These are phyloP conservation scores for Sialis fuliginosa DNA, from an alignment of 2,888 invertebrate genomes.

Conservation along the genomic window DNA sequence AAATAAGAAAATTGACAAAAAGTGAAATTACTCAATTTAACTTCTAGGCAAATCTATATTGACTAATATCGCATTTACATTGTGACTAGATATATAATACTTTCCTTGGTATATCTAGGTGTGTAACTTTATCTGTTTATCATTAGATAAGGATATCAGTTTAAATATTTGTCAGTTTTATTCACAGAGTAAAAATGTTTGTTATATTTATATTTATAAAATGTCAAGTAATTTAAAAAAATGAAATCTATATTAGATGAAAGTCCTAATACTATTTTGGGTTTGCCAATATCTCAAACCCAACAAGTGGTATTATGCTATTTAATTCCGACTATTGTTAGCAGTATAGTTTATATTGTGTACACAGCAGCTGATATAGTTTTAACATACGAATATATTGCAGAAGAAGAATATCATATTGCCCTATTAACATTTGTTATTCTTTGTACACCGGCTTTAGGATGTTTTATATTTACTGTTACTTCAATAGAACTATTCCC, in stretches of 20 bases:
- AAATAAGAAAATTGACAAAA: no score
- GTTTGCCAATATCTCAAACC: slow-evolving; percentile 10
- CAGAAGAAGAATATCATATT: slow-evolving; percentile 34
- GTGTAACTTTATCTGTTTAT: no score
- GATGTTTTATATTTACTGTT: slow-evolving; percentile 37
- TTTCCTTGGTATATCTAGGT: no score
- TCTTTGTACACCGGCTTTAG: slow-evolving; percentile 34
- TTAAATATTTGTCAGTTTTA: no score
- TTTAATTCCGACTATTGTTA: slow-evolving; percentile 35
- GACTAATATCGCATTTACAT: no score
- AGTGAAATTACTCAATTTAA: no score
- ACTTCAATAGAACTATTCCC: slow-evolving; percentile 40
- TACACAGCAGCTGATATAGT: slow-evolving; percentile 50
- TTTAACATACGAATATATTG: slow-evolving; percentile 43
- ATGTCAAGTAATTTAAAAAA: background rate
- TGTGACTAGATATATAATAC: no score
- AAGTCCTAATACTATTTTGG: slow-evolving; percentile 4
- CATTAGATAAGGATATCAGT: no score
- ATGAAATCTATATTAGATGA: slow-evolving; percentile 1
- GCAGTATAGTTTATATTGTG: slow-evolving; percentile 43
- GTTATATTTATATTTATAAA: no score
- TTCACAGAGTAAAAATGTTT: no score
- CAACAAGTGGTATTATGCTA: slow-evolving; percentile 32
- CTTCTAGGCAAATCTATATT: no score
- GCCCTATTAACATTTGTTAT: slow-evolving; percentile 28